Percentiles rank a stretch among this genome's conserved stretches.
phyloP scores from a whole-genome alignment of 2,797 vertebrate genomes.

The Gallinago solitaria region DNA sequence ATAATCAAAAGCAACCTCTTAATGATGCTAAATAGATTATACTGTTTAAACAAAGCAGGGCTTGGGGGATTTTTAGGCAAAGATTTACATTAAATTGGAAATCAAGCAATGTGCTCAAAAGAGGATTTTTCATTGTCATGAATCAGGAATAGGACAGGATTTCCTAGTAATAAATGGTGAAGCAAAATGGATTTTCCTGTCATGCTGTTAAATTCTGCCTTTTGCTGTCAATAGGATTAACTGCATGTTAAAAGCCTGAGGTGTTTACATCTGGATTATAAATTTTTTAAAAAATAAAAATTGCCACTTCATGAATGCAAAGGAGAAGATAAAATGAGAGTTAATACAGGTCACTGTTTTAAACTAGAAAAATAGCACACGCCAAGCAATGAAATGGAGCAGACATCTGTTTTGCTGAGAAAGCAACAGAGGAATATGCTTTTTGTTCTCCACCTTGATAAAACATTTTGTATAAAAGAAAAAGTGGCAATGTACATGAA shows the following conservation, averaged over 20 bases:
- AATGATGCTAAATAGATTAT: neutral
- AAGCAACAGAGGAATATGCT: neutral
- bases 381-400: neutral
- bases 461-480: neutral
- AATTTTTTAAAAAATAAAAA: neutral
- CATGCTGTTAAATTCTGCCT: neutral
- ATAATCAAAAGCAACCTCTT: neutral
- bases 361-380: neutral
- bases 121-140: neutral
- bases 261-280: neutral
- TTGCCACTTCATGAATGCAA: neutral
- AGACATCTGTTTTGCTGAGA: neutral
- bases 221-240: neutral
- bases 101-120: neutral
- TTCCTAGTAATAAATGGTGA: neutral
- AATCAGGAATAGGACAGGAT: neutral
- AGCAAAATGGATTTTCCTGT: conserved; percentile 28
- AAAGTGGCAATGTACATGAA: neutral
- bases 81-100: neutral
- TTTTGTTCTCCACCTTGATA: neutral
- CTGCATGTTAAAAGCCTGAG: neutral
- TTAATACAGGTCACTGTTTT: neutral
- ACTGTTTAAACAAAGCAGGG: neutral
- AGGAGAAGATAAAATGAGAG: neutral
- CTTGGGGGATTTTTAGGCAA: neutral